Percentiles rank a stretch among this genome's conserved stretches.
phyloP scores from a whole-genome alignment of 2,113 vertebrate species.

The Dendrocopos noguchii region DNA sequence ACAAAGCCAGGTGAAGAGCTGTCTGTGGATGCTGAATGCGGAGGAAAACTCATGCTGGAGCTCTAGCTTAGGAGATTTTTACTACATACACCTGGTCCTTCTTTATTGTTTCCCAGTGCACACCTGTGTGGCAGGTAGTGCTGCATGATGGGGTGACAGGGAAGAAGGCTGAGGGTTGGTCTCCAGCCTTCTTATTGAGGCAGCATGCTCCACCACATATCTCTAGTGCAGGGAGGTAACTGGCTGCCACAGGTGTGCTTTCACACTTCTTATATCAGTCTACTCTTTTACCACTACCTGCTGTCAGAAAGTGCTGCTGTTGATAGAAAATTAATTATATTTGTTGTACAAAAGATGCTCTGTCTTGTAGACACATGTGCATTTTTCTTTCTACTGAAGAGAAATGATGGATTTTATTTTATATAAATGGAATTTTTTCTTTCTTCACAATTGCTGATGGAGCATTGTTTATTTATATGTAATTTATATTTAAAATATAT shows the following conservation, averaged over 20 bases:
- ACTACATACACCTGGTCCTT: background rate
- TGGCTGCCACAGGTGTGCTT: background rate
- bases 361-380: background rate
- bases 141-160: background rate
- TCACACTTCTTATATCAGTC: background rate
- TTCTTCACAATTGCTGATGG: background rate
- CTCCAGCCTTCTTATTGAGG: background rate
- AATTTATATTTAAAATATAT: background rate
- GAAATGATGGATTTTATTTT: background rate
- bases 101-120: rapidly evolving
- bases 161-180: rapidly evolving
- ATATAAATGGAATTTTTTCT: background rate
- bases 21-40: background rate
- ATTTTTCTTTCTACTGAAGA: background rate
- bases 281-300: background rate
- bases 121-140: rapidly evolving
- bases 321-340: background rate
- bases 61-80: background rate
- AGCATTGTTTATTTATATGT: background rate
- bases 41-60: background rate
- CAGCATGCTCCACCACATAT: rapidly evolving
- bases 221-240: background rate
- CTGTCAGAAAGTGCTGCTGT: background rate
- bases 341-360: background rate
- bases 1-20: background rate